Evolutionary conservation across 2,113 vertebrate species (phyloP).

Genomic region (Gopherus evgoodei): DNA sequence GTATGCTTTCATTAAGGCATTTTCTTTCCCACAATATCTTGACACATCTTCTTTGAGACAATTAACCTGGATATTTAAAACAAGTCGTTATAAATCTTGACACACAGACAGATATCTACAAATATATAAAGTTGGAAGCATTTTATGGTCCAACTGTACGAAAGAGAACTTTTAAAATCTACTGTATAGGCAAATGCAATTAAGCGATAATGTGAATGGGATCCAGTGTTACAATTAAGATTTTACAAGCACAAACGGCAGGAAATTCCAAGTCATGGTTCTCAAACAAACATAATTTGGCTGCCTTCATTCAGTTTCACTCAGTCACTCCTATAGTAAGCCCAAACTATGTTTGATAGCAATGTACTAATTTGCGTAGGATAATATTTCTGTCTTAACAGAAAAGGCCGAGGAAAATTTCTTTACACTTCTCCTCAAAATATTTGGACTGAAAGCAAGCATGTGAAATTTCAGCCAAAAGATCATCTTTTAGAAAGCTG

Average conservation of each 20-base stretch:
- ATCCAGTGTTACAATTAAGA: background rate
- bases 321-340: background rate
- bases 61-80: conserved; percentile 82
- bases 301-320: background rate
- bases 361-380: background rate
- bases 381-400: background rate
- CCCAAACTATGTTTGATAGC: background rate
- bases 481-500: background rate
- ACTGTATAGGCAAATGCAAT: background rate
- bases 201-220: background rate
- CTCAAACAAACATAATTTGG: background rate
- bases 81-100: background rate
- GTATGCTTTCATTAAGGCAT: conserved; percentile 82
- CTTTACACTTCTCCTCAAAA: background rate
- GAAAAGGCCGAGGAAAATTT: background rate
- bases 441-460: background rate
- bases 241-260: background rate
- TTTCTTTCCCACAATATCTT: conserved; percentile 86
- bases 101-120: background rate
- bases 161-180: background rate
- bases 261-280: background rate
- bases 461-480: background rate
- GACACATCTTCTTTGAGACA: conserved; percentile 82
- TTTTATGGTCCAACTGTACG: background rate
- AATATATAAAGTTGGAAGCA: background rate